Evolutionary conservation across 2,113 vertebrate species (phyloP), one percentile per base, ranked within the genome.

Genomic region (Tychaedon coryphoeus): DNA sequence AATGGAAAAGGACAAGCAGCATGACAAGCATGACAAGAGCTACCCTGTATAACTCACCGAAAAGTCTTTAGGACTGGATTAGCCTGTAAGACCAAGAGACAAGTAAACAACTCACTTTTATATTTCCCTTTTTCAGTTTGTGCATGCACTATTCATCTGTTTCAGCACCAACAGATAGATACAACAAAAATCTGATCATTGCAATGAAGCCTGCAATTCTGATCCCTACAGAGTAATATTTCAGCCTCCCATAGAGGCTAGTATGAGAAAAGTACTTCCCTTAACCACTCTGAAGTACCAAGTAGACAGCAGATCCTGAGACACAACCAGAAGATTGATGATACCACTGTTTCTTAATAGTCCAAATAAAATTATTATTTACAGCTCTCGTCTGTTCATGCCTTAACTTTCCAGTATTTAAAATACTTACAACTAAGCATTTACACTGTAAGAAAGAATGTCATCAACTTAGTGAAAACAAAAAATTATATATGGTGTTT

Each of bases 371-470:
- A 76, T 26, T 10, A 14, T 34, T 69, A 40, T 64, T 81, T 77
- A 74, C 29, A 80, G 12, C 5, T 84, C 26, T 42, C 25, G 16
- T n/a, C 42, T 48, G 60, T 40, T 22, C 2, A 5, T 40, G 19
- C 26, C 17, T 70, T 62, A 77, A 66, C 10, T 56, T 50, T 66
- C 19, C 8, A 47, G 15, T n/a, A 60, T 56, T 62, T 75, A 17
- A 67, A 90, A 60, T n/a, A 22, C 13, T 28, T 58, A 62, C 4
- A 70, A 45, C 5, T 45, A 88, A 54, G 28, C 33, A 58, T n/a
- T 42, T 19, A 51, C 0, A 53, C 13, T 1, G 0, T 11, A 58
- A 66, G 20, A 60, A 82, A 34, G 8, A 69, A 69, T 6, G 20
- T 8, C 5, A 4, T 43, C 28, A 56, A 31, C 43, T 28, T 12